phyloP scores from a whole-genome alignment of 2,113 vertebrate genomes.

The Lagopus leucura region DNA sequence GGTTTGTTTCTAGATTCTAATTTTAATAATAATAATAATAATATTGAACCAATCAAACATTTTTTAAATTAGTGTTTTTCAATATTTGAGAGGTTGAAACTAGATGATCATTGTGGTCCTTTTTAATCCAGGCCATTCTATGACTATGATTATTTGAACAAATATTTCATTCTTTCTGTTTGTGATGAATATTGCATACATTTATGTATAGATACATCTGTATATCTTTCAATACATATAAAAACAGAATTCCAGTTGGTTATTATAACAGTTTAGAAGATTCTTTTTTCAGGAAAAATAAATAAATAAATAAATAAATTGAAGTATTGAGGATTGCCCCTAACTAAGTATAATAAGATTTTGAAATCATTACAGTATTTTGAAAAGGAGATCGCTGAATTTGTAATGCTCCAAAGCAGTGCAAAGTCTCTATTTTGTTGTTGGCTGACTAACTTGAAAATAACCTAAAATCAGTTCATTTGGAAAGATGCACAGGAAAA shows the following conservation, averaged over 20 bases:
- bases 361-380: neutral
- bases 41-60: neutral
- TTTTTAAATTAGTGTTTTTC: neutral
- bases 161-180: neutral
- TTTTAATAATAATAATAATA: no score
- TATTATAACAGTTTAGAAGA: neutral
- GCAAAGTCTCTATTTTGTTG: neutral
- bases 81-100: neutral
- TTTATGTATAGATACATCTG: neutral
- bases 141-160: neutral
- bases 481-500: neutral
- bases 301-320: neutral
- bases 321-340: neutral
- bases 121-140: no score
- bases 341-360: neutral
- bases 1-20: neutral
- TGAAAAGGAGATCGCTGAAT: neutral
- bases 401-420: neutral
- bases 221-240: neutral
- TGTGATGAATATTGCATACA: neutral
- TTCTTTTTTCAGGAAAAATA: neutral
- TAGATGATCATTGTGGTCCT: no score
- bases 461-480: conserved; percentile 13
- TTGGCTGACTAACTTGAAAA: neutral
- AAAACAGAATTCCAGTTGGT: neutral